Evolutionary conservation across 1,140 invertebrate species (phyloP).

Genomic region (Brachionus paranguensis): DNA sequence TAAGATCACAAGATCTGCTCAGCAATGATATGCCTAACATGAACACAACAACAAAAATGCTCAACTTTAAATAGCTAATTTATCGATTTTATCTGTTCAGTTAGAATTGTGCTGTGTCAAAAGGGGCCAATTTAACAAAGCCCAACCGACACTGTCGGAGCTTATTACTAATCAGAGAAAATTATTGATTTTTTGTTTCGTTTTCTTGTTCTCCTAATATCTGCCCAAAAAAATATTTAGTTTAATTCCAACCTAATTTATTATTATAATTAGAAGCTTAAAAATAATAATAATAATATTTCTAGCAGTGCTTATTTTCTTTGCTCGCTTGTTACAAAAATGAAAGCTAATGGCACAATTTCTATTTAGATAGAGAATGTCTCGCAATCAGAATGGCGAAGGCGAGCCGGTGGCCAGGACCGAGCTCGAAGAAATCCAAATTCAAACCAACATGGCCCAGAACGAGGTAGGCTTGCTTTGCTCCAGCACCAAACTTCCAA

Average conservation of each 20-base stretch:
- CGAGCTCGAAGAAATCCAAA: constrained; percentile 81
- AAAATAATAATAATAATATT: neutral
- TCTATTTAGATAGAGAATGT: neutral
- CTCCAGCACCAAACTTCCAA: neutral
- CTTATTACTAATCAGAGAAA: neutral
- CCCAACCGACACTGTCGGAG: neutral
- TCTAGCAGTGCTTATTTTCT: neutral
- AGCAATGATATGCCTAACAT: no score
- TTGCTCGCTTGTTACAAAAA: neutral
- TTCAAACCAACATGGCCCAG: constrained; percentile 74
- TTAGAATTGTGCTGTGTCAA: no score
- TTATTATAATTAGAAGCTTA: neutral
- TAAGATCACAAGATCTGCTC: no score
- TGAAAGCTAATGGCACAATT: neutral
- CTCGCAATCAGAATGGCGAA: neutral
- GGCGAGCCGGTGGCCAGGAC: constrained; percentile 53
- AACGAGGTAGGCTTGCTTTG: constrained; percentile 62
- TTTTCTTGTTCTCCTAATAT: neutral
- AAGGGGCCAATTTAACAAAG: no score
- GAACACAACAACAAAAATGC: no score
- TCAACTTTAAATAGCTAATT: no score
- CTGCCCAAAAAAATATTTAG: neutral
- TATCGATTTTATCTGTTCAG: no score
- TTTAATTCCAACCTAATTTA: neutral
- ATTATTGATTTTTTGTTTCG: neutral